Base-by-base conservation (phyloP, 2,797 vertebrate genomes). In the Acipenser oxyrinchus region DNA sequence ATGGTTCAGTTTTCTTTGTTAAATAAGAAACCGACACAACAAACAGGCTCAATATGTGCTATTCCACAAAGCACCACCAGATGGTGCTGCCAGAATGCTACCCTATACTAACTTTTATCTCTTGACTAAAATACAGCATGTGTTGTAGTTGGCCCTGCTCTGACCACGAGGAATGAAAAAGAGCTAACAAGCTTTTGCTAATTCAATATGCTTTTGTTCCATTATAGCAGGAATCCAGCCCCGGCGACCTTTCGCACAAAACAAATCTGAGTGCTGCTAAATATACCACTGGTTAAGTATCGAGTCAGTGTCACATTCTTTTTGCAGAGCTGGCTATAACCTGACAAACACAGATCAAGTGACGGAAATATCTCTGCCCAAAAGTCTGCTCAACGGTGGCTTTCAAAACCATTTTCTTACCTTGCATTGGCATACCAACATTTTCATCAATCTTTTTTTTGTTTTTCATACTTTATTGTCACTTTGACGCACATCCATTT, bases 251-350 rank as follows among this genome's bases (percentile, higher is more conserved):
- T 52, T 60, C 64, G 68, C 37, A 50, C 10, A 60, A 13, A 49
- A 65, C 37, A 50, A 59, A 57, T 50, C n/a, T 37, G n/a, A 48
- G 13, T 37, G 64, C 23, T 59, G 49, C 68, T 66, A 73, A 71
- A 69, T 66, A 69, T 69, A 73, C 48, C 62, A 49, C n/a, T 23
- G 18, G 49, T 69, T 81, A 71, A 79, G 79, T 79, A 79, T 70
- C 75, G 63, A 53, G 64, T 62, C 64, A 48, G 74, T 78, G 78
- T 63, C 64, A 77, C 66, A 81, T 81, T 79, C 74, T 65, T 70
- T 59, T 48, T 37, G 58, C 37, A 10, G 23, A 52, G 60, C 49
- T 67, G 49, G 7, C 61, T 49, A 55, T 10, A 62, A 37, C 59
- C 12, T 59, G 65, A 51, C 60, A 64, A 64, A 53, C 59, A 52